These are phyloP conservation scores for Garra rufa DNA, from an alignment of 2,113 vertebrate genomes.

Conservation along the genomic window DNA sequence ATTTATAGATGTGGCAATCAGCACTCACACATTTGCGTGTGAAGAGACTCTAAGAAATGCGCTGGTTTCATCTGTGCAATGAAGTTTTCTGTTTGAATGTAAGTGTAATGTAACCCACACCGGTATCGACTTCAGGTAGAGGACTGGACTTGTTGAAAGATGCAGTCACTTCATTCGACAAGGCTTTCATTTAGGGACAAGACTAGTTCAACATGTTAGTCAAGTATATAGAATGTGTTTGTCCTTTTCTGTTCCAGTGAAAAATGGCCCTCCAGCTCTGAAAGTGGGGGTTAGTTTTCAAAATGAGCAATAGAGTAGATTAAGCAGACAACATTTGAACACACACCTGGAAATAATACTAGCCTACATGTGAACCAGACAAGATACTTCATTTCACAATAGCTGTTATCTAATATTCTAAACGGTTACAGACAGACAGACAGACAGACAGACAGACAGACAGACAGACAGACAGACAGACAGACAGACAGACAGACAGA, in stretches of 20 bases:
- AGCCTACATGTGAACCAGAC: neutral
- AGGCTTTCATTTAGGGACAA: neutral
- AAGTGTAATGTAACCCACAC: neutral
- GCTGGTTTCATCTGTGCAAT: neutral
- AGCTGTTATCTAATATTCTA: neutral
- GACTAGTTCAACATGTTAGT: constrained; percentile 24
- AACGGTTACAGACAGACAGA: too few relatives aligned
- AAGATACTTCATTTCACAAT: neutral
- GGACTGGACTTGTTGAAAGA: neutral
- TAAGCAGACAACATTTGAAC: neutral
- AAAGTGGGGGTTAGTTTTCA: neutral
- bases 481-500: too few relatives aligned
- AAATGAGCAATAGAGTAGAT: neutral
- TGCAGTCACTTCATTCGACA: neutral
- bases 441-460: too few relatives aligned
- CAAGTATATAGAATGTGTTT: neutral
- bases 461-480: too few relatives aligned
- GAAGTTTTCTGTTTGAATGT: neutral
- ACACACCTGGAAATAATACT: neutral
- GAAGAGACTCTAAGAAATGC: neutral
- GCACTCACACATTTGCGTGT: neutral
- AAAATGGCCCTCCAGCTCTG: neutral
- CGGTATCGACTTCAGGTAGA: neutral
- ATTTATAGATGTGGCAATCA: neutral
- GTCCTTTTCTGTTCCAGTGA: neutral